Evolutionary conservation across 2,888 invertebrate species (phyloP), one percentile per base, ranked within the genome.

Genomic region (Morpho achilles): DNA sequence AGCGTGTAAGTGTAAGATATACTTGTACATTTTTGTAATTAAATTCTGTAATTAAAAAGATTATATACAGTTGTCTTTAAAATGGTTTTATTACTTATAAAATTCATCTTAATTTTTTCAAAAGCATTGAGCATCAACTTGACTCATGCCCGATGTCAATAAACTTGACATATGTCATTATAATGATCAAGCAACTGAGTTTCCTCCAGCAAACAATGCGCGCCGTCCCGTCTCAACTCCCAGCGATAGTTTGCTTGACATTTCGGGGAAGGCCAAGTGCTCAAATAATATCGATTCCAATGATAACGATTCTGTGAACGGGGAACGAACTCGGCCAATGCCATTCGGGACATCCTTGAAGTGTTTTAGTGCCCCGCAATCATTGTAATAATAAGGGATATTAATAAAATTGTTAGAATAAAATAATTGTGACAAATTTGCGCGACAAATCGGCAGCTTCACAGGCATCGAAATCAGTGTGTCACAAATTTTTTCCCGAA

Each of bases 221-320:
- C 41, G 50, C 41, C 45, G 50, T 16, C 54, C 23, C 48, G 54
- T 54, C 54, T 54, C 54, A 48, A 23, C 41, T 54, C 50, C 7
- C 16, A 10, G 41, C 23, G 16, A 44, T 44, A 56, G 49, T 49
- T 45, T 47, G 47, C 41, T 53, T 54, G 60, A 54, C 53, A 54
- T 51, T 62, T 62, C 62, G 32, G 42, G 46, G 62, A 62, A 62
- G 54, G 48, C 61, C 53, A 48, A 45, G 55, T 58, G 53, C 56
- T 59, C 59, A 54, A 62, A 62, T 57, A 53, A 55, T 60, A 62
- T 60, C 51, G 62, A 62, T 62, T 59, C 54, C 23, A 0, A 48
- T 62, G 57, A 62, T 62, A 62, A 59, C 42, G 23, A 54, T 56
- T 57, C 61, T 53, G 45, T 48, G 59, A 57, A 62, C 59, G 62